Evolutionary conservation across 2,888 invertebrate genomes (phyloP).

Genomic region (Hyppa rectilinea): DNA sequence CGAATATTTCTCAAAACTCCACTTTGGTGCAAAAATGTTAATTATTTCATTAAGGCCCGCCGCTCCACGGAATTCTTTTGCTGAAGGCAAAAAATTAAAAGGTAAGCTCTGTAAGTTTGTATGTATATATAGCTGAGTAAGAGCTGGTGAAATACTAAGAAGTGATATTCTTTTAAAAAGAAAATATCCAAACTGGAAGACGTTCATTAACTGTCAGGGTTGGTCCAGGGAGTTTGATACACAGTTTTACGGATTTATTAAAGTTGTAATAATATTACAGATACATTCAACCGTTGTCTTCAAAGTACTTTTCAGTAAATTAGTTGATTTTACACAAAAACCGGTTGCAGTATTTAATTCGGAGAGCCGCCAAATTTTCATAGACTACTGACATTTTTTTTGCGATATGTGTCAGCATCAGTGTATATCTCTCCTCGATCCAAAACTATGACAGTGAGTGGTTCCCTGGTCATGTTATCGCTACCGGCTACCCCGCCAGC

Average conservation of each 20-base stretch:
- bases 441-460: conserved; percentile 38
- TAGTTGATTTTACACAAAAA: no score
- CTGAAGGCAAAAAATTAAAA: conserved; percentile 47
- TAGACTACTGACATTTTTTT: background rate
- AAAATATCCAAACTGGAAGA: background rate
- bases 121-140: conserved; percentile 12
- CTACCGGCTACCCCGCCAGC: conserved; percentile 37
- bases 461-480: conserved; percentile 30
- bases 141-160: background rate
- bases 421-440: background rate
- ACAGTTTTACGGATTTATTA: background rate
- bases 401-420: background rate
- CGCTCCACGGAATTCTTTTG: conserved; percentile 39
- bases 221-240: no score
- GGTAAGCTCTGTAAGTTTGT: conserved; percentile 23
- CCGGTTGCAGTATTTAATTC: background rate
- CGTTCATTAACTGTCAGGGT: background rate
- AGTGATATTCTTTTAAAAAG: background rate
- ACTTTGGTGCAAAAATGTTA: conserved; percentile 63
- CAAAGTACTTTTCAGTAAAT: background rate
- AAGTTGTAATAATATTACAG: background rate
- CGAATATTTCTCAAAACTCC: conserved; percentile 51
- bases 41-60: conserved; percentile 63
- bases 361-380: no score
- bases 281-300: background rate